Evolutionary conservation across 2,797 vertebrate species (phyloP).

Genomic region (Schizopygopsis pylzovi): DNA sequence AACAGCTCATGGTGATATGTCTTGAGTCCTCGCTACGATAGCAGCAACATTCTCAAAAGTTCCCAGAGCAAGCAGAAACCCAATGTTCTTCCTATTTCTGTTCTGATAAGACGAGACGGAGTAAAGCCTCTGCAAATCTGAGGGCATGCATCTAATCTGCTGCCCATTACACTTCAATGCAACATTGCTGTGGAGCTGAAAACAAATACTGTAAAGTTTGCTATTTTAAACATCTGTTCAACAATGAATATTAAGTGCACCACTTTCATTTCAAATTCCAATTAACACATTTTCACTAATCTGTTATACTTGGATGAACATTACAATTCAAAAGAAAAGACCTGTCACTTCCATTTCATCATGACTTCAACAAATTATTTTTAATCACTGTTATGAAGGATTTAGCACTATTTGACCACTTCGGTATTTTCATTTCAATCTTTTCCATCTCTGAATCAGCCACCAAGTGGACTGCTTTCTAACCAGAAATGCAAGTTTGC

Average conservation of each 20-base stretch:
- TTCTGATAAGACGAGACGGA: conserved; percentile 3
- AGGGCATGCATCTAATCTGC: background rate
- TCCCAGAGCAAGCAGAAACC: conserved; percentile 50
- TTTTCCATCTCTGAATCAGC: background rate
- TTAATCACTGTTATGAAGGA: background rate
- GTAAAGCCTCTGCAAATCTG: background rate
- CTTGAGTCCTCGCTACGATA: background rate
- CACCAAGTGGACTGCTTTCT: background rate
- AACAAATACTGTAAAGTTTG: background rate
- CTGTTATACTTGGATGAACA: background rate
- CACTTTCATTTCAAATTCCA: background rate
- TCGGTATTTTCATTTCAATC: background rate
- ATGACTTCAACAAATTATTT: background rate
- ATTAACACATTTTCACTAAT: background rate
- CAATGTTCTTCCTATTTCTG: conserved; percentile 22
- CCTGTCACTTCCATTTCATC: background rate
- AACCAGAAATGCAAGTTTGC: background rate
- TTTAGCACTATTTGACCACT: background rate
- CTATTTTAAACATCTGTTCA: background rate
- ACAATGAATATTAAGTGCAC: background rate
- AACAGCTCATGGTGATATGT: background rate
- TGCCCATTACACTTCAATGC: background rate
- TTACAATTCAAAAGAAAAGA: background rate
- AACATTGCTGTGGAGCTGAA: background rate
- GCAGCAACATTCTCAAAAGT: conserved; percentile 25